Evolutionary conservation across 2,888 invertebrate species (phyloP).

Genomic region (Nycteola revayana): DNA sequence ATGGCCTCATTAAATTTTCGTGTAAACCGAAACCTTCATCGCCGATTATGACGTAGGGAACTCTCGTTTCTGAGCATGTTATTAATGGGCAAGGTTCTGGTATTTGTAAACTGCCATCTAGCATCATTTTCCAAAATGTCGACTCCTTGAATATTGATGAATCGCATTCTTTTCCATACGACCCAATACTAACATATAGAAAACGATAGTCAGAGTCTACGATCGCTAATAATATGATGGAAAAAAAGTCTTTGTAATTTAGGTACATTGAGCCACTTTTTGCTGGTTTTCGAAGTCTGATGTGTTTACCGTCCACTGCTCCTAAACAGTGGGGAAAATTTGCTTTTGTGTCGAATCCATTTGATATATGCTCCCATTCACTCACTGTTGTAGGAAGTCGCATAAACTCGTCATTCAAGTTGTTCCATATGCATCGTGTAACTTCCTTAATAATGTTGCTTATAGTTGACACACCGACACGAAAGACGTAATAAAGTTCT

Average conservation of each 20-base stretch:
- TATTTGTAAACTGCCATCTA: too few species aligned
- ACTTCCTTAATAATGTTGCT: too few species aligned
- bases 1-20: constrained; percentile 11
- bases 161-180: constrained; percentile 5
- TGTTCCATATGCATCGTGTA: too few species aligned
- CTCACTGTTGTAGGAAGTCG: too few species aligned
- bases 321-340: constrained; percentile 10
- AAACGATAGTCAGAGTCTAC: constrained; percentile 11
- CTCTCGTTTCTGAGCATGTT: too few species aligned
- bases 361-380: too few species aligned
- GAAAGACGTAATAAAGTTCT: too few species aligned
- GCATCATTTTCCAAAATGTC: too few species aligned
- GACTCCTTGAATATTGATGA: constrained; percentile 1
- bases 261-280: constrained; percentile 12
- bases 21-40: constrained; percentile 14
- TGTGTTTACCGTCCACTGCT: too few species aligned
- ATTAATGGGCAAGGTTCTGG: too few species aligned
- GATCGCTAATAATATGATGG: constrained; percentile 21
- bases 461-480: too few species aligned
- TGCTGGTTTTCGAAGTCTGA: not conserved
- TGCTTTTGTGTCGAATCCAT: constrained; percentile 6
- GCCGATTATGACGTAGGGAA: constrained; percentile 5
- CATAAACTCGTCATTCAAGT: too few species aligned
- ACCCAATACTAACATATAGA: constrained; percentile 18
- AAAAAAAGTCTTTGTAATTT: constrained; percentile 22